A percentile compares a stretch with the other conserved stretches of the same genome.
These are phyloP conservation scores for Ochlodes sylvanus DNA, from an alignment of 2,888 invertebrate species.

Conservation along the genomic window DNA sequence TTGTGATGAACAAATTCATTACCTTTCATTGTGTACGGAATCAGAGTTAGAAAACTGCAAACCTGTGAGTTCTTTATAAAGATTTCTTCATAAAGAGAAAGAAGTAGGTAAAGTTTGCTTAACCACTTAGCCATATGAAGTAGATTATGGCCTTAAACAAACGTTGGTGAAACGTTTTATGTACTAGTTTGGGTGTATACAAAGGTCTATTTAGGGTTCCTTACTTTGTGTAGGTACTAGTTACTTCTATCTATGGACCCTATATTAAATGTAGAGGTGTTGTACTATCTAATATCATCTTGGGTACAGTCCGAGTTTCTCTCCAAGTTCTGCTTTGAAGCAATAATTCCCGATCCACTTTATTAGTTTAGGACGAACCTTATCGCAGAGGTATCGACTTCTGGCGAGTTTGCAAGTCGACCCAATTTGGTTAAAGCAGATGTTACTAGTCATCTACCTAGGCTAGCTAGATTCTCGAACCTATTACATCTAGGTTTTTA, in stretches of 20 bases:
- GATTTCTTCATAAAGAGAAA: too few relatives aligned
- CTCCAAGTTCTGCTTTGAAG: slow-evolving; percentile 55
- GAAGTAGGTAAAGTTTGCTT: too few relatives aligned
- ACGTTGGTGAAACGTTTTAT: too few relatives aligned
- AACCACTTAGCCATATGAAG: too few relatives aligned
- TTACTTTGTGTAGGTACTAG: too few relatives aligned
- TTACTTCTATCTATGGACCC: not conserved
- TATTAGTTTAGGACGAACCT: slow-evolving; percentile 66
- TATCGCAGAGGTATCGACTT: slow-evolving; percentile 46
- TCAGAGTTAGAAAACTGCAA: too few relatives aligned
- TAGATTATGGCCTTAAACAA: too few relatives aligned
- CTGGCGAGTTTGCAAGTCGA: slow-evolving; percentile 36
- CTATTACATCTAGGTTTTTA: not conserved
- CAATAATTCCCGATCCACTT: slow-evolving; percentile 65
- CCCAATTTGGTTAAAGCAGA: slow-evolving; percentile 32
- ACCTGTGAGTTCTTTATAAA: too few relatives aligned
- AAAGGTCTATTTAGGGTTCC: too few relatives aligned
- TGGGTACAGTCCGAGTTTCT: slow-evolving; percentile 44
- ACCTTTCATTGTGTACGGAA: too few relatives aligned
- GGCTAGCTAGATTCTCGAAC: slow-evolving; percentile 5
- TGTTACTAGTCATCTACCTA: slow-evolving; percentile 19
- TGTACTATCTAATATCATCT: slow-evolving; percentile 9
- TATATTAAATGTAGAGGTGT: slow-evolving; percentile 1
- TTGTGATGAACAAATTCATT: too few relatives aligned
- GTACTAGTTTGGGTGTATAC: too few relatives aligned